Evolutionary conservation across 2,797 vertebrate species (phyloP), one percentile per base, ranked within the genome.

Genomic region (Tapirus indicus): DNA sequence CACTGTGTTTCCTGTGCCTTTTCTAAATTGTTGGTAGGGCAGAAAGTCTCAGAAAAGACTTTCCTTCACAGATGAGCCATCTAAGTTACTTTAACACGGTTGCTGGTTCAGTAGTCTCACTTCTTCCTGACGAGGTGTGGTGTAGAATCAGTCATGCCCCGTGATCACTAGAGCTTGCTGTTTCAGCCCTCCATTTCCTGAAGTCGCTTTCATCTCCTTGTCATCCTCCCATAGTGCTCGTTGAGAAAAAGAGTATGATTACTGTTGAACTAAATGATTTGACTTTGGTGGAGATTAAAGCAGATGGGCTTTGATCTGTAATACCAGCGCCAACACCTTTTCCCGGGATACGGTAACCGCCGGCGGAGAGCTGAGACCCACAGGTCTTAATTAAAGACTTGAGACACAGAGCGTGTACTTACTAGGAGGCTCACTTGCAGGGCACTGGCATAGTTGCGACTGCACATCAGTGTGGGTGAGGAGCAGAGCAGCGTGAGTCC

Each of bases 31-130:
- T 75, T 60, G 38, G 29, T n/a, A 44, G 54, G 38, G 49, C 32
- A 80, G 62, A 41, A 91, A 18, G 91, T 68, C 94, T 91, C 60
- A 64, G 90, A 64, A 71, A 56, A 94, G 62, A 11, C 29, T 88
- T 62, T 58, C 32, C 35, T 20, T 41, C 64, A 32, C 8, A 62
- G 49, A 91, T 35, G 20, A 49, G 52, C 56, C n/a, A 0, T 17
- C 0, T 41, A 7, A 7, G 13, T 92, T 14, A 25, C 25, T 44
- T 20, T 25, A 8, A 8, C 35, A 25, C 7, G 6, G 23, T 56
- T 38, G 29, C 41, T 85, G 64, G 66, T 11, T 62, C 44, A n/a
- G 27, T 49, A 4, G 23, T 38, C 80, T 82, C 54, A 29, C 41
- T 56, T 38, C 84, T 56, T 38, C 29, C 25, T 58, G 35, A 71